Conservation (phyloP, 2,797 vertebrate species). For the Bryconaethiops microstoma region DNA sequence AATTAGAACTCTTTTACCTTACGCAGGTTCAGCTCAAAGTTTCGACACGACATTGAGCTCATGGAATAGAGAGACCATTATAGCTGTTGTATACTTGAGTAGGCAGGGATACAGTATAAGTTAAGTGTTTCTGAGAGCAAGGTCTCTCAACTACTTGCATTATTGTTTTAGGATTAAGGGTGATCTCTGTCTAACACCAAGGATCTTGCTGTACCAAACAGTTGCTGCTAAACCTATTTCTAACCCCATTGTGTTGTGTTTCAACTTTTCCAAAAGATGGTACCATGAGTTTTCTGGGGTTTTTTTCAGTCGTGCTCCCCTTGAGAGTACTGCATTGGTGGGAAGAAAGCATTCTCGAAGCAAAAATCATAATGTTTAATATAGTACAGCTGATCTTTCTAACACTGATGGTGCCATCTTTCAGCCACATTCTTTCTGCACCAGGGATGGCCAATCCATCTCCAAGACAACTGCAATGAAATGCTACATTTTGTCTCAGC, state of each 20-base stretch:
- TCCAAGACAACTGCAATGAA: conserved; percentile 38
- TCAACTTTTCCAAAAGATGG: conserved; percentile 23
- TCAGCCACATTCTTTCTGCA: conserved; percentile 35
- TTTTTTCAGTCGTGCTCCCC: conserved; percentile 15
- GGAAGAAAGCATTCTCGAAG: conserved; percentile 9
- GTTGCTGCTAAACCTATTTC: conserved; percentile 79
- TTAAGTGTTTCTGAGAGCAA: conserved; percentile 34
- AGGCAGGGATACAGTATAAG: conserved; percentile 42
- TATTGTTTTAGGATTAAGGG: conserved; percentile 55
- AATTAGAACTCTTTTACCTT: conserved; percentile 74
- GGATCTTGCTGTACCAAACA: conserved; percentile 77
- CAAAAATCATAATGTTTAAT: conserved; percentile 2
- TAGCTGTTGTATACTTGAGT: conserved; percentile 57
- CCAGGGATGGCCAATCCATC: conserved; percentile 31
- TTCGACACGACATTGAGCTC: conserved; percentile 40
- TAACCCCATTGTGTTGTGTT: conserved; percentile 66
- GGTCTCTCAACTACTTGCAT: conserved; percentile 54
- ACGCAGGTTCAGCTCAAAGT: conserved; percentile 61
- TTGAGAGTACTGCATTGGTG: conserved; percentile 9
- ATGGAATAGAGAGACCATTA: conserved; percentile 43
- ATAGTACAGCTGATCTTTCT: conserved; percentile 6
- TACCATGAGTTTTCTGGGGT: conserved; percentile 8
- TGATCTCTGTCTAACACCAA: conserved; percentile 74
- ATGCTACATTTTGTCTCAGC: conserved; percentile 14
- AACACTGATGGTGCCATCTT: conserved; percentile 38